These are phyloP conservation scores for Heliconius ismenius DNA, from an alignment of 2,888 invertebrate genomes.

Conservation along the genomic window DNA sequence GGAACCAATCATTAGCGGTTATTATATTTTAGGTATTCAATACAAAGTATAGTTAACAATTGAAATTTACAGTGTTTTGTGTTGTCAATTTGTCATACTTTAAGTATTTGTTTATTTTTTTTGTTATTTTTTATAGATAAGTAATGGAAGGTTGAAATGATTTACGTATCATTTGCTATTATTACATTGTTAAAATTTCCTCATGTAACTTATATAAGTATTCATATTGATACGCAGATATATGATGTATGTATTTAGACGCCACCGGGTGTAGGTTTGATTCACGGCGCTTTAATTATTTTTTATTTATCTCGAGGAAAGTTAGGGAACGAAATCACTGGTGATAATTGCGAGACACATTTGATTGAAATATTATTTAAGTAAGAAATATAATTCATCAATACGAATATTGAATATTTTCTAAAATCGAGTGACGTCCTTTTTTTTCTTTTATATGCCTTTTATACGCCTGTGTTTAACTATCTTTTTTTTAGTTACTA, in stretches of 20 bases:
- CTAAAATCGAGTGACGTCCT: no score
- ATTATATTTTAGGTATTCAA: neutral
- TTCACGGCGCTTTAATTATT: no score
- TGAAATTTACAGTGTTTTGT: constrained; percentile 13
- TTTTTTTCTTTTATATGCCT: no score
- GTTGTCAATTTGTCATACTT: neutral
- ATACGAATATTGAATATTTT: no score
- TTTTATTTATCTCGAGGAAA: no score
- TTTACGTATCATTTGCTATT: neutral
- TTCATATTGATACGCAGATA: neutral
- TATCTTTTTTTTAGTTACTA: neutral
- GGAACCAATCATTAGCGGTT: neutral
- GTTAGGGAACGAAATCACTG: no score
- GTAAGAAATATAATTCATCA: no score
- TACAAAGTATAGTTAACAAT: neutral
- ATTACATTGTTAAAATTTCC: constrained; percentile 2
- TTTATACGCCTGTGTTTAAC: no score
- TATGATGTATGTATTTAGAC: neutral
- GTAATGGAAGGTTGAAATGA: neutral
- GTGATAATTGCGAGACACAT: no score
- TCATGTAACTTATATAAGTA: constrained; percentile 3
- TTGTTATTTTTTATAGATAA: neutral
- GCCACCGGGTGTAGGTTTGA: neutral
- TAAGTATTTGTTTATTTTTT: neutral
- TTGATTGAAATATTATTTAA: no score